Evolutionary conservation across 2,113 vertebrate genomes (phyloP), one percentile per base, ranked within the genome.

Genomic region (Peromyscus californicus): DNA sequence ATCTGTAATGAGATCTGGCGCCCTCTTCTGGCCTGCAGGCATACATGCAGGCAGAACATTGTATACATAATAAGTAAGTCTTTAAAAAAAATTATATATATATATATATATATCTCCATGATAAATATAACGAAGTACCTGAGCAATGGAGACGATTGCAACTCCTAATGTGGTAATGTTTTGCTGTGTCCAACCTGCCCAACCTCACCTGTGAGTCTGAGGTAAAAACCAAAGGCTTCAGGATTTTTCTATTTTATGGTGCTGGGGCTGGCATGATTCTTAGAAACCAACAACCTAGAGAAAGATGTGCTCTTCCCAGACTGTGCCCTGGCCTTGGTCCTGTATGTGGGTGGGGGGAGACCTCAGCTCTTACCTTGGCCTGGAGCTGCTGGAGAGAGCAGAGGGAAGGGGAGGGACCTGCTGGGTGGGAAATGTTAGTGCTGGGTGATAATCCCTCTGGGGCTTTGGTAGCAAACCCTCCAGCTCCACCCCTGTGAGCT

Each of bases 201-300:
- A 6, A 2, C 22, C 39, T 93, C 42, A 57, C 3, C 67, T 61
- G 21, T 84, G 54, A 48, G 48, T 39, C 48, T 51, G 5, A 6
- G 42, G 48, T 26, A 61, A 70, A 79, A 83, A 26, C 54, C 29
- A 51, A 70, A 31, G 36, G 42, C 93, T 94, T 86, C 83, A 22
- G 33, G 33, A 51, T 33, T 67, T 69, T 36, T 45, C 31, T 96
- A 57, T 97, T 24, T 54, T 36, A 86, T 97, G 96, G 48, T 65
- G 11, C 76, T 48, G 65, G 72, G 24, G 39, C 65, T 79, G 39
- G 24, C 33, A 3, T 59, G 0, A 0, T 79, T 86, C 80, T 75
- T 22, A 74, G 15, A 36, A 42, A 29, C 39, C 29, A 51, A 21
- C 0, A 21, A 78, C 19, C 42, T 9, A 24, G 86, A 74, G 24